Evolutionary conservation across 2,797 vertebrate species (phyloP), one percentile per base, ranked within the genome.

Genomic region (Dicrostonyx torquatus): DNA sequence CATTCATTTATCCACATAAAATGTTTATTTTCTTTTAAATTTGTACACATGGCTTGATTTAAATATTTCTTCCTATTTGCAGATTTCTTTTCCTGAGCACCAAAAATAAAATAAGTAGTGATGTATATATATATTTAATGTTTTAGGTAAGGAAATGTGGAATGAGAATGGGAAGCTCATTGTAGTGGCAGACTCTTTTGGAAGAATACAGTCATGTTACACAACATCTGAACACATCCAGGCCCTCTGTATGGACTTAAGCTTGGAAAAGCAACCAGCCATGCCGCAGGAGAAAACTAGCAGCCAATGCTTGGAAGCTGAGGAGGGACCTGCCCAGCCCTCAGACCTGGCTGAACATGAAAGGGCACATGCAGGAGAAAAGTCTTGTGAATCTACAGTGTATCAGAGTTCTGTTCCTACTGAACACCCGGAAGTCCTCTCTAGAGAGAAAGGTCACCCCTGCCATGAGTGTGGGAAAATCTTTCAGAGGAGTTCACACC

Each of bases 401-500:
- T 78, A 55, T 86, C 95, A 73, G 40, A 43, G 17, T 45, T 68
- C 91, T 17, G 20, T 45, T 53, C 62, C 43, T 62, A 22, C 34
- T 31, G 60, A 68, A 58, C 60, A 29, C 10, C 75, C 87, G 70
- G 85, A 96, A 93, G 40, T 26, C 17, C 11, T 6, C 43, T 58
- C 83, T 7, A 64, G 37, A 91, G 91, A 91, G 66, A 97, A 95
- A 87, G 55, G 84, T 76, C 96, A 96, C 72, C 91, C 85, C 37
- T 97, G 97, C 91, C 92, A 78, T 0, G 86, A 97, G 73, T 97
- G 97, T 89, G 96, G 96, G 5, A 97, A 97, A 91, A 80, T 96
- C 73, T 97, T 97, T 95, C 96, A 94, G 87, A 97, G 95, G 73
- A 96, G 93, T 72, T 97, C 97, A 48, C 96, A 97, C 85, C 97